Evolutionary conservation across 2,797 vertebrate species (phyloP), one percentile per base, ranked within the genome.

Genomic region (Menidia menidia): DNA sequence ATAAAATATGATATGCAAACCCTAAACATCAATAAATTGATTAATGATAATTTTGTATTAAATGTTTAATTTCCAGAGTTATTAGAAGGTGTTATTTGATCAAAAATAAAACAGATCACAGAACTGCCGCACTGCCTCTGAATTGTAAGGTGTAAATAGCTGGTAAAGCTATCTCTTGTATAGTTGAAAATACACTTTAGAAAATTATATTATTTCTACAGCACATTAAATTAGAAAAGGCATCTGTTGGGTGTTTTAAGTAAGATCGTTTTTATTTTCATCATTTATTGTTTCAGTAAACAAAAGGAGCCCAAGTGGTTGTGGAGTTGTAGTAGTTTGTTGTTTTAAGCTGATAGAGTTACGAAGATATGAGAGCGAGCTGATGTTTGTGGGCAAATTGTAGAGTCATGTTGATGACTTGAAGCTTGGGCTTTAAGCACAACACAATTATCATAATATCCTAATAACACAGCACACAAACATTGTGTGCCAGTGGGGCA

Each of bases 371-470:
- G 25, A 25, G 25, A 25, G 35, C 10, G 5, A 39, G 1, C 35
- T 6, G 35, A 39, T 1, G 9, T 39, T 60, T 32, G 44, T 54
- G 35, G 31, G 13, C 51, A 58, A 78, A 43, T 52, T 41, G 53
- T 42, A 42, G 51, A 58, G 51, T 25, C 3, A 1, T 60, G 44
- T 50, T 72, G 58, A 73, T 82, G 54, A 64, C 73, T 78, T 56
- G 77, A 72, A 50, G 43, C 32, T 77, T 25, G 50, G 71, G 31
- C 44, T 44, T 58, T 6, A n/a, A 3, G 61, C 43, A 19, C 47
- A 76, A 71, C 59, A 33, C 58, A 54, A 30, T 42, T 12, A 33
- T 67, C 54, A 63, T 65, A 64, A 70, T 82, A 63, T 3, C 41
- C 55, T 69, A 75, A 72, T 63, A 65, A 73, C 33, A 32, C 32